These are phyloP conservation scores for Achlya flavicornis DNA, from an alignment of 2,888 invertebrate genomes.

Conservation along the genomic window DNA sequence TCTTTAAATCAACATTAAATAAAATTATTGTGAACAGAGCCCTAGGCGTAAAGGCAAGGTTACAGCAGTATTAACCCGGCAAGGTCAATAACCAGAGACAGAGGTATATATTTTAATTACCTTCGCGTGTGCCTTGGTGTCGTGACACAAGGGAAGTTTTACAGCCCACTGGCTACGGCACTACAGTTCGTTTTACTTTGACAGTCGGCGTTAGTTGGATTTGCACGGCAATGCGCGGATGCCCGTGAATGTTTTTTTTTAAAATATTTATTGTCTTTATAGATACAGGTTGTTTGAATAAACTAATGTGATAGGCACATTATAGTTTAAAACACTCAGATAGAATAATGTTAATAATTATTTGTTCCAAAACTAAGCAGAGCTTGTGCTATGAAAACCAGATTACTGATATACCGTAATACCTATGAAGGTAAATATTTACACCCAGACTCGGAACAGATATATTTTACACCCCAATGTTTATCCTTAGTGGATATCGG, in stretches of 20 bases:
- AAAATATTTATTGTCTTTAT: not conserved
- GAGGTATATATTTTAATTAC: conserved; percentile 37
- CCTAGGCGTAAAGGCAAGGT: not conserved
- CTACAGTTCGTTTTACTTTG: conserved; percentile 42
- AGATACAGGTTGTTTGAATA: not conserved
- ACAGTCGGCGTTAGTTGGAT: conserved; percentile 20
- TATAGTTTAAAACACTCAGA: too few relatives aligned
- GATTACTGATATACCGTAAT: too few relatives aligned
- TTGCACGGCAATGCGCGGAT: not conserved
- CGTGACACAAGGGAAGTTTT: conserved; percentile 45
- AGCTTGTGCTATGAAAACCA: too few relatives aligned
- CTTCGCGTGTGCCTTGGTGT: conserved; percentile 39
- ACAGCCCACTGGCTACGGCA: conserved; percentile 32
- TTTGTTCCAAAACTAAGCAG: too few relatives aligned
- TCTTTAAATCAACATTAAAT: too few relatives aligned
- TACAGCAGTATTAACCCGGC: not conserved
- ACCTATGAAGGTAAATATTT: too few relatives aligned
- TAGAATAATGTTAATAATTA: too few relatives aligned
- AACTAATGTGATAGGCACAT: not conserved
- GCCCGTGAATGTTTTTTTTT: not conserved
- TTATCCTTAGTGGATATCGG: too few relatives aligned
- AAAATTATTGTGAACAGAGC: not conserved
- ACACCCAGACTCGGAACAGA: too few relatives aligned
- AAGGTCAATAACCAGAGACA: conserved; percentile 13
- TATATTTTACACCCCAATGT: too few relatives aligned